Evolutionary conservation across 2,113 vertebrate genomes (phyloP).

Genomic region (Microcebus tavaratra): DNA sequence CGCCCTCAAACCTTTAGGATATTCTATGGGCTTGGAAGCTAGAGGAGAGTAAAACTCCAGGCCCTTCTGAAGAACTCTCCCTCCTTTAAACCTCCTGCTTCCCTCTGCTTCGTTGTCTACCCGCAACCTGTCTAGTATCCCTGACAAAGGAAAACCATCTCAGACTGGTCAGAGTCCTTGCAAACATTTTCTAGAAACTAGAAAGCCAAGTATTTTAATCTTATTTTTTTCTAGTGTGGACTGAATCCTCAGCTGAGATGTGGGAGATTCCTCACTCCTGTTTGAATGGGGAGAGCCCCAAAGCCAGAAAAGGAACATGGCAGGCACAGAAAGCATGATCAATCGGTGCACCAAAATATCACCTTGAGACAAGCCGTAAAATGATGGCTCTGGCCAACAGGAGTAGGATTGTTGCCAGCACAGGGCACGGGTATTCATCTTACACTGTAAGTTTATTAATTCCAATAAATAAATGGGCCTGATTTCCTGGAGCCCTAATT

Average conservation of each 20-base stretch:
- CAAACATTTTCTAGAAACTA: not conserved
- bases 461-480: not conserved
- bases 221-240: not conserved
- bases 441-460: not conserved
- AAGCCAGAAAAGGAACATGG: not conserved
- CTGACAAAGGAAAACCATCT: not conserved
- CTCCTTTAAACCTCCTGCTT: not conserved
- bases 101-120: not conserved
- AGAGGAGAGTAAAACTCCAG: not conserved
- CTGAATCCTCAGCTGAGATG: not conserved
- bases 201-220: not conserved
- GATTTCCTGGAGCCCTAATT: not conserved
- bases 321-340: accelerated
- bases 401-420: not conserved
- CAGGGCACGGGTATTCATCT: not conserved
- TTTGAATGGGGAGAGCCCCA: not conserved
- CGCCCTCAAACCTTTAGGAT: not conserved
- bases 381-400: too few species aligned
- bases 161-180: not conserved
- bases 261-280: not conserved
- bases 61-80: not conserved
- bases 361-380: not conserved
- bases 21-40: not conserved
- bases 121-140: not conserved
- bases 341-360: not conserved